Base-by-base conservation (phyloP, 2,797 vertebrate genomes). In the Pterois miles region DNA sequence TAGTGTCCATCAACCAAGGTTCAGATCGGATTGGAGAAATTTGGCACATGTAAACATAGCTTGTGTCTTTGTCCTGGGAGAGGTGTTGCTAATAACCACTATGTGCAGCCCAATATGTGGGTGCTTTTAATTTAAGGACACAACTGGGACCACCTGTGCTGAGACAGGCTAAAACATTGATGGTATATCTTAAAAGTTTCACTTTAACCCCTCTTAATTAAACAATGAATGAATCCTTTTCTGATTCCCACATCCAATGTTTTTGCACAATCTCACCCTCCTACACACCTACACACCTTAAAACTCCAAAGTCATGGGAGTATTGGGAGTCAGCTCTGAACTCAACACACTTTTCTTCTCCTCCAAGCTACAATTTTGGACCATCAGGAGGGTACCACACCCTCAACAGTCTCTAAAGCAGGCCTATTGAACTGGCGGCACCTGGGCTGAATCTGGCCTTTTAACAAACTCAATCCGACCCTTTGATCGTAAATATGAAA, bases 1-100 rank as follows among this genome's bases (percentile, higher is more conserved):
- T n/a, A n/a, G n/a, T n/a, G n/a, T n/a, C n/a, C n/a, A n/a, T n/a
- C n/a, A n/a, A n/a, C n/a, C n/a, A n/a, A n/a, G n/a, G n/a, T n/a
- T n/a, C n/a, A n/a, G n/a, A n/a, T n/a, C n/a, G n/a, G n/a, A n/a
- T n/a, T n/a, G n/a, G n/a, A n/a, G n/a, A n/a, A n/a, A n/a, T n/a
- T n/a, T n/a, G n/a, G n/a, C n/a, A n/a, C n/a, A n/a, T n/a, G n/a
- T n/a, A n/a, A n/a, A n/a, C n/a, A n/a, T n/a, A n/a, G n/a, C n/a
- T n/a, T n/a, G 65, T 6, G 48, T 71, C 34, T 75, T 65, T 74
- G 25, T 78, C 57, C 40, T 65, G 58, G 40, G 70, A 78, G 80
- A 59, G 71, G 65, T 71, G 64, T 56, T 23, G 25, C 31, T 73
- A 81, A 86, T 67, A 76, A 87, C 52, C 58, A 38, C 67, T 58